Evolutionary conservation across 2,113 vertebrate genomes (phyloP).

Genomic region (Xiphias gladius): DNA sequence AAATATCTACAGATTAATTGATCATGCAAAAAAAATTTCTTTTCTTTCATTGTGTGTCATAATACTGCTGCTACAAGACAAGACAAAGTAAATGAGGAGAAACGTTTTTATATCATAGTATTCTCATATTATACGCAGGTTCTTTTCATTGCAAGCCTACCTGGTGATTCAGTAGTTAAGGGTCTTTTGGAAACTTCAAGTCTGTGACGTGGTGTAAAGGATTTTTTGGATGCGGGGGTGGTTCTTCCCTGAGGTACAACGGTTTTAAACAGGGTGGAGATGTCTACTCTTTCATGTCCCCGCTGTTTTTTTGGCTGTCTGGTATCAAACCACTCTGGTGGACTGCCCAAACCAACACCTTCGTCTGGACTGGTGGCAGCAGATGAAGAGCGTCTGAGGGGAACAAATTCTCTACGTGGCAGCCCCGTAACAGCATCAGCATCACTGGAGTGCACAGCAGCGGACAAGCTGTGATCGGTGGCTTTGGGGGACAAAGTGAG

Average conservation of each 20-base stretch:
- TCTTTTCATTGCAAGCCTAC: slow-evolving; percentile 38
- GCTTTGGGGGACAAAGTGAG: slow-evolving; percentile 85
- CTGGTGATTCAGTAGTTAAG: slow-evolving; percentile 43
- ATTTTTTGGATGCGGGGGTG: slow-evolving; percentile 28
- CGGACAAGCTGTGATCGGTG: not conserved
- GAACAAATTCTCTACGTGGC: slow-evolving; percentile 28
- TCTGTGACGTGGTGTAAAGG: slow-evolving; percentile 19
- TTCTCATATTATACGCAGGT: not conserved
- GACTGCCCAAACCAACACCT: slow-evolving; percentile 64
- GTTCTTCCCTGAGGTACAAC: slow-evolving; percentile 59
- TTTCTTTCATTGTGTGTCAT: too few species aligned
- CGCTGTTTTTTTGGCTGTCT: slow-evolving; percentile 47
- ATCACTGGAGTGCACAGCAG: not conserved
- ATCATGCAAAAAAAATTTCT: too few species aligned
- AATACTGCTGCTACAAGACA: too few species aligned
- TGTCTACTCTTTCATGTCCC: slow-evolving; percentile 60
- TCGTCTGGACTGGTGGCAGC: slow-evolving; percentile 57
- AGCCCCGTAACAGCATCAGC: not conserved
- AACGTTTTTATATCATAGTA: not conserved
- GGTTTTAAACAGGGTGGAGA: slow-evolving; percentile 79
- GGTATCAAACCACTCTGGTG: slow-evolving; percentile 55
- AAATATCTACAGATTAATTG: too few species aligned
- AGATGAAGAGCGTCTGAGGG: slow-evolving; percentile 32
- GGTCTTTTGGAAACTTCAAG: slow-evolving; percentile 13
- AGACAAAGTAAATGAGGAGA: not conserved